Percentiles rank a stretch among this genome's conserved stretches.
Evolutionary conservation across 64 coral and sea anemone species (phyloP).

Genomic region (Stichodactyla helianthus): DNA sequence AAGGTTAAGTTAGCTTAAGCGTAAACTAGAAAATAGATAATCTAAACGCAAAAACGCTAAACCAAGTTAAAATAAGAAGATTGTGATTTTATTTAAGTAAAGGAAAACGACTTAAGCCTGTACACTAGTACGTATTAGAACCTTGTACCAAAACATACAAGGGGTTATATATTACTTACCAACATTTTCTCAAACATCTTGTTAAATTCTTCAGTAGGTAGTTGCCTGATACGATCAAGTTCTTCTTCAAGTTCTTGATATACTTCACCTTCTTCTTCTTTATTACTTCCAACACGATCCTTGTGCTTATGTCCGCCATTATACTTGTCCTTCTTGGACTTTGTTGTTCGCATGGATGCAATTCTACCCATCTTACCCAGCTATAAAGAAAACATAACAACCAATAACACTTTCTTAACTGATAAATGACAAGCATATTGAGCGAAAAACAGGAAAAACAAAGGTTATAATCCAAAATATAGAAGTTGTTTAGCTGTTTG

Average conservation of each 20-base stretch:
- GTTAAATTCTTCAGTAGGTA: conserved; percentile 77
- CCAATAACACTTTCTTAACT: neutral
- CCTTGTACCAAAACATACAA: too few species aligned
- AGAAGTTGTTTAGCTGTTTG: neutral
- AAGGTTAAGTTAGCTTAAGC: too few species aligned
- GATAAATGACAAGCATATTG: neutral
- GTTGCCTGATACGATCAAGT: conserved; percentile 66
- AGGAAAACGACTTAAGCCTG: too few species aligned
- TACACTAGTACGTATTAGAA: too few species aligned
- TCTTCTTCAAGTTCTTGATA: conserved; percentile 77
- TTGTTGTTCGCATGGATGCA: conserved; percentile 82
- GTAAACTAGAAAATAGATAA: too few species aligned
- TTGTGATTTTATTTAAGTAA: too few species aligned
- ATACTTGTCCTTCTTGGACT: conserved; percentile 71
- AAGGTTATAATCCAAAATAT: conserved; percentile 3
- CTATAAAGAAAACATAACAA: neutral
- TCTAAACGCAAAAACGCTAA: too few species aligned
- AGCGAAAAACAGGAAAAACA: neutral
- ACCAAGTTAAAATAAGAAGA: too few species aligned
- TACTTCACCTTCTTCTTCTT: conserved; percentile 57
- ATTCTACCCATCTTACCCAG: conserved; percentile 50
- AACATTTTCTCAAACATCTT: conserved; percentile 95
- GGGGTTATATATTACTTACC: conserved; percentile 39
- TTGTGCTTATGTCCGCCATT: conserved; percentile 65
- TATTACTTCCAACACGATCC: conserved; percentile 54